These are phyloP conservation scores for Caenorhabditis remanei DNA, from an alignment of 1,140 invertebrate species.

Conservation along the genomic window DNA sequence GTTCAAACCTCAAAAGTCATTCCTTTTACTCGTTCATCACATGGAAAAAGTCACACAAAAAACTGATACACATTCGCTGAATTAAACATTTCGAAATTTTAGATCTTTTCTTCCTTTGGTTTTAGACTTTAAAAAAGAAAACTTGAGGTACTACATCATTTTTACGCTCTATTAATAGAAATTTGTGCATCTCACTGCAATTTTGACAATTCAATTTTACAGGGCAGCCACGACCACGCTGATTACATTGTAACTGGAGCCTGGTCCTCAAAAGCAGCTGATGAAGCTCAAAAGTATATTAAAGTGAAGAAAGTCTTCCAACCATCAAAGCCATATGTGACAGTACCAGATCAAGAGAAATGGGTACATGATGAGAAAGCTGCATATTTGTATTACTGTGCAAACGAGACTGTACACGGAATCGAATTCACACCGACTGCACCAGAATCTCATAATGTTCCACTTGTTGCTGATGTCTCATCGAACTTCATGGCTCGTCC, in stretches of 20 bases:
- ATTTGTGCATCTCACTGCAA: too few relatives aligned
- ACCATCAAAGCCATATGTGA: constrained; percentile 72
- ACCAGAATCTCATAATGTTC: constrained; percentile 85
- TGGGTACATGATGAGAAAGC: constrained; percentile 92
- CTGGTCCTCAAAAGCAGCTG: constrained; percentile 94
- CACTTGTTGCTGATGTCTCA: constrained; percentile 95
- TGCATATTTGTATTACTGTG: constrained; percentile 97
- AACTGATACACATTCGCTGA: too few relatives aligned
- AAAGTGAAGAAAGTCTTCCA: constrained; percentile 85
- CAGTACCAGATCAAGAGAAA: constrained; percentile 77
- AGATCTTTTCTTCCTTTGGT: too few relatives aligned
- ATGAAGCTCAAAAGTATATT: constrained; percentile 94
- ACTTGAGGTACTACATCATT: too few relatives aligned
- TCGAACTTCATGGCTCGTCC: constrained; percentile 92
- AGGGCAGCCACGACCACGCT: constrained; percentile 70
- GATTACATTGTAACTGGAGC: constrained; percentile 83
- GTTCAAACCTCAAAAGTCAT: too few relatives aligned
- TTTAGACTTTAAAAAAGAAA: too few relatives aligned
- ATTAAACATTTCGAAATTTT: too few relatives aligned
- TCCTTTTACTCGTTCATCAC: too few relatives aligned
- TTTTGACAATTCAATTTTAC: not conserved
- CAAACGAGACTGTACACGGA: constrained; percentile 96
- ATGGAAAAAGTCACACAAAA: too few relatives aligned
- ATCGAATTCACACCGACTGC: constrained; percentile 89
- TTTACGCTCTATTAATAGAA: too few relatives aligned